These are phyloP conservation scores for Neoascia interrupta DNA, from an alignment of 2,888 invertebrate species.

Conservation along the genomic window DNA sequence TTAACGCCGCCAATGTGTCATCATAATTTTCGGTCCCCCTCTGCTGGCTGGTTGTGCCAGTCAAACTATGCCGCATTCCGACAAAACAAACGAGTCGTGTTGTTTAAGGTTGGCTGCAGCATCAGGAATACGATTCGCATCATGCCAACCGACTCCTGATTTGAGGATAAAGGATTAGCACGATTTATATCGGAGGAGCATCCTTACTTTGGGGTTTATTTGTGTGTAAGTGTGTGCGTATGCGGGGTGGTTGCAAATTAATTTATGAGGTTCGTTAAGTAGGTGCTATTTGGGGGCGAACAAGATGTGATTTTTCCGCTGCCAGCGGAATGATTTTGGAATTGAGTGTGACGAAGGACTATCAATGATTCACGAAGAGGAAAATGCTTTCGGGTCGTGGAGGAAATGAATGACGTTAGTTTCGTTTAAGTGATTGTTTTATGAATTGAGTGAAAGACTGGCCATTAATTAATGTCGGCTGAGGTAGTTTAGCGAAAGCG, in stretches of 20 bases:
- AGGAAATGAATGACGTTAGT: slow-evolving; percentile 43
- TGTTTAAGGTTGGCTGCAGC: slow-evolving; percentile 16
- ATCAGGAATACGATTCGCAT: slow-evolving; percentile 24
- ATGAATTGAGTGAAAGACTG: slow-evolving; percentile 33
- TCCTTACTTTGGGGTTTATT: slow-evolving; percentile 11
- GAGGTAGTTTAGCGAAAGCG: not conserved
- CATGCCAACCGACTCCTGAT: slow-evolving; percentile 42
- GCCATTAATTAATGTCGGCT: slow-evolving; percentile 26
- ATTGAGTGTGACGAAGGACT: slow-evolving; percentile 38
- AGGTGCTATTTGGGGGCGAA: slow-evolving; percentile 55
- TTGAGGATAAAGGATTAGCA: slow-evolving; percentile 49
- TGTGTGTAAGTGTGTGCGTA: too few relatives aligned
- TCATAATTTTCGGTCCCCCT: slow-evolving; percentile 48
- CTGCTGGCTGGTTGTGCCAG: not conserved
- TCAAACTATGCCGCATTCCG: slow-evolving; percentile 39
- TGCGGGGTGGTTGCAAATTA: slow-evolving; percentile 41
- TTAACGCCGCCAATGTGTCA: slow-evolving; percentile 67
- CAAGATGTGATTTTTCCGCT: slow-evolving; percentile 53
- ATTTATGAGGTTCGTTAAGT: slow-evolving; percentile 67
- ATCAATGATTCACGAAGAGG: slow-evolving; percentile 52
- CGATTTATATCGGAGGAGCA: slow-evolving; percentile 49
- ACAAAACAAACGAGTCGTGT: slow-evolving; percentile 14
- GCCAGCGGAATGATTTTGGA: slow-evolving; percentile 29
- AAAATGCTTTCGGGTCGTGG: not conserved
- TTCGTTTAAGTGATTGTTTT: slow-evolving; percentile 51